A percentile compares a stretch with the other conserved stretches of the same genome.
Evolutionary conservation across 2,888 invertebrate species (phyloP).

Genomic region (Eurytoma californica): DNA sequence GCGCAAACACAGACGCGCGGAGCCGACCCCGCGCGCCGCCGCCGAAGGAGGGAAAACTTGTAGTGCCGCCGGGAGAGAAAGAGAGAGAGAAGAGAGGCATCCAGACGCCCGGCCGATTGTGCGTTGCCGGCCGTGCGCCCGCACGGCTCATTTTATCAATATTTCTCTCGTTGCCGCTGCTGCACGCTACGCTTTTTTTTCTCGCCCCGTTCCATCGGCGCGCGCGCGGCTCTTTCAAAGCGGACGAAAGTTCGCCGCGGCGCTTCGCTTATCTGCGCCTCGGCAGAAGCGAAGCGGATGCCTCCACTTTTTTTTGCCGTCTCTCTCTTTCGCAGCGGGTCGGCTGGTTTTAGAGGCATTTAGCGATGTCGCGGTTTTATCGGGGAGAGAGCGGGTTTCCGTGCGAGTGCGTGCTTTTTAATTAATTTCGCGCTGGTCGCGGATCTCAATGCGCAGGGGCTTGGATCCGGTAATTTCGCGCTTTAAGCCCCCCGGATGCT

Average conservation of each 20-base stretch:
- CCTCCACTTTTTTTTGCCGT: too few relatives aligned
- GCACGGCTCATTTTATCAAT: conserved; percentile 47
- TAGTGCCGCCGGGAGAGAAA: not conserved
- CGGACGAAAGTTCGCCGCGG: not conserved
- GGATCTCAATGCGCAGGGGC: not conserved
- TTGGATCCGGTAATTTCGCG: conserved; percentile 3
- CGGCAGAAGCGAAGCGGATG: too few relatives aligned
- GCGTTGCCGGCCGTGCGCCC: conserved; percentile 19
- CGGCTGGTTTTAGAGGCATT: not conserved
- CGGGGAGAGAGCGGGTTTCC: not conserved
- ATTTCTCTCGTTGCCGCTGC: conserved; percentile 6
- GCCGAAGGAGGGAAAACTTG: conserved; percentile 38
- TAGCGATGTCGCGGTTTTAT: not conserved
- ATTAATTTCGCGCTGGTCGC: conserved; percentile 10
- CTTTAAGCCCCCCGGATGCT: not conserved
- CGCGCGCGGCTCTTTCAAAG: not conserved
- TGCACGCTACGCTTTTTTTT: conserved; percentile 1
- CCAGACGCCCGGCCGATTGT: conserved; percentile 15
- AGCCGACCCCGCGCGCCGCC: not conserved
- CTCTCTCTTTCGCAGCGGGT: too few relatives aligned
- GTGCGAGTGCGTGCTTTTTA: not conserved
- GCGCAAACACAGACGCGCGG: not conserved
- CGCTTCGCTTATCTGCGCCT: too few relatives aligned
- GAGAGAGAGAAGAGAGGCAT: not conserved
- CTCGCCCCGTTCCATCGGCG: conserved; percentile 3